Evolutionary conservation across 2,113 vertebrate species (phyloP).

Genomic region (Ailuropoda melanoleuca): DNA sequence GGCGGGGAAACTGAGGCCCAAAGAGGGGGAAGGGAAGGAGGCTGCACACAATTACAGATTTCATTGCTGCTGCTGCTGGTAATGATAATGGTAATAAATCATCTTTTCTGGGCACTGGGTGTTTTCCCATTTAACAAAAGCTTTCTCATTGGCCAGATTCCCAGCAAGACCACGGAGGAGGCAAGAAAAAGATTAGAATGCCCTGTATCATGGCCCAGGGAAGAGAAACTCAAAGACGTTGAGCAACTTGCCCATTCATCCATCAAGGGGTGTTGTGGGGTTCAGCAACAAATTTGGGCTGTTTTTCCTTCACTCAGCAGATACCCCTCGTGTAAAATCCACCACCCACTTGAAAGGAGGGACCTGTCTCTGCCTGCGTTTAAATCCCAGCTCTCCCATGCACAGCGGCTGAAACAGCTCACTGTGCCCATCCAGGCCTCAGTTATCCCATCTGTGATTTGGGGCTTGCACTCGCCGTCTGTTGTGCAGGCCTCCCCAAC

Average conservation of each 20-base stretch:
- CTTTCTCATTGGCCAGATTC: neutral
- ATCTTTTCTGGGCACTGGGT: neutral
- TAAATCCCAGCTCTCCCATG: neutral
- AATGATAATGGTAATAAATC: neutral
- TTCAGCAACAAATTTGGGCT: neutral
- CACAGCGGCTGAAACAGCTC: neutral
- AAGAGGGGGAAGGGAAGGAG: neutral
- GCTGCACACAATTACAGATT: neutral
- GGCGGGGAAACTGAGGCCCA: slow-evolving; percentile 73
- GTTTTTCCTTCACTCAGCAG: neutral
- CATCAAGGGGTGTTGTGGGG: neutral
- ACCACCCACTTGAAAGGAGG: neutral
- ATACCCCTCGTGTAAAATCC: neutral
- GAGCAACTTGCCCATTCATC: too few relatives aligned
- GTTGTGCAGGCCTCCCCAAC: neutral
- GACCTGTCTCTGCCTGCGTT: neutral
- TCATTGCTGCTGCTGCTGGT: neutral
- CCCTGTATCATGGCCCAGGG: neutral
- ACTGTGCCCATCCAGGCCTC: neutral
- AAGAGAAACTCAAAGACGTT: neutral
- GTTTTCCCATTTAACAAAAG: neutral
- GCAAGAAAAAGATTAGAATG: neutral
- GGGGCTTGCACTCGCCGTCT: neutral
- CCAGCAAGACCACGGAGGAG: neutral
- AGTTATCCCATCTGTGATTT: neutral